phyloP scores from a whole-genome alignment of 2,113 vertebrate genomes.

The Forbesichthys papilliferus region DNA sequence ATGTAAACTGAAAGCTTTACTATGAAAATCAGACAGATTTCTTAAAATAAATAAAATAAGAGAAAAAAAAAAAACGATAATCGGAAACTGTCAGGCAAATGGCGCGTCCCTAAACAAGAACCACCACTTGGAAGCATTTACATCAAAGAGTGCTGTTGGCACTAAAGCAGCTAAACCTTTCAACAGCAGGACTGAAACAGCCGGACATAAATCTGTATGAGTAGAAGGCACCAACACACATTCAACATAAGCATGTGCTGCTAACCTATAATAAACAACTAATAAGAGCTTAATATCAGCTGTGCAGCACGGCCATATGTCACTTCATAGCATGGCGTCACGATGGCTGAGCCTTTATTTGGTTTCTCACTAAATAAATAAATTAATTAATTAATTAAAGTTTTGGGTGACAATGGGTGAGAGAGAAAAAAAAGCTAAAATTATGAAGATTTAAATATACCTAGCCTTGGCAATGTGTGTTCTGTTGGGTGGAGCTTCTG shows the following conservation, averaged over 20 bases:
- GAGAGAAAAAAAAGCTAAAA: too few species aligned
- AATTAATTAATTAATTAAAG: too few species aligned
- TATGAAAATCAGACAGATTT: too few species aligned
- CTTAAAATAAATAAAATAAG: too few species aligned
- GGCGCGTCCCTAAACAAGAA: slow-evolving; percentile 22
- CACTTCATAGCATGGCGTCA: slow-evolving; percentile 47
- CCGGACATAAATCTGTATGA: slow-evolving; percentile 28
- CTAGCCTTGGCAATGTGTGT: too few species aligned
- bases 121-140: slow-evolving; percentile 19
- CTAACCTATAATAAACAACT: slow-evolving; percentile 31
- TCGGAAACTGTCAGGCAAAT: too few species aligned
- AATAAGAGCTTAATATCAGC: slow-evolving; percentile 47
- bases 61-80: too few species aligned
- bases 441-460: too few species aligned
- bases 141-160: slow-evolving; percentile 37
- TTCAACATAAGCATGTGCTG: slow-evolving; percentile 51
- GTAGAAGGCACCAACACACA: slow-evolving; percentile 37
- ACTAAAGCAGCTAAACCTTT: slow-evolving; percentile 32
- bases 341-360: slow-evolving; percentile 53
- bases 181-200: slow-evolving; percentile 32
- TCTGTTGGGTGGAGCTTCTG: too few species aligned
- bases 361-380: slow-evolving; percentile 47
- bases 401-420: too few species aligned
- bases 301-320: slow-evolving; percentile 56
- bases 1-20: too few species aligned